Conservation (phyloP, 2,888 invertebrate species). For the Biston stratarius region DNA sequence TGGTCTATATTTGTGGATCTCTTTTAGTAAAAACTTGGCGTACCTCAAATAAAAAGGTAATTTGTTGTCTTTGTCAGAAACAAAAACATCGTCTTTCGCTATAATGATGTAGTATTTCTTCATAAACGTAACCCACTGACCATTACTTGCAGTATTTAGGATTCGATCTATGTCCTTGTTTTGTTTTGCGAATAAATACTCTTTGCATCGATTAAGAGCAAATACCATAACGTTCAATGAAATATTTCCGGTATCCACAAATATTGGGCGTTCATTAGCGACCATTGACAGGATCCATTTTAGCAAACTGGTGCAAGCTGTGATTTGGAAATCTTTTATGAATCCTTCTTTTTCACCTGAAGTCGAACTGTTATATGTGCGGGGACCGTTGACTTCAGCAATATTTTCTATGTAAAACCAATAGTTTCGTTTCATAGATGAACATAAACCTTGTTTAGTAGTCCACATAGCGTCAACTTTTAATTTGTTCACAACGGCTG, state of each 20-base stretch:
- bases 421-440: conserved; percentile 86
- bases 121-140: conserved; percentile 90
- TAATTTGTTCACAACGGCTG: conserved; percentile 71
- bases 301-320: conserved; percentile 91
- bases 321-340: conserved; percentile 91
- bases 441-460: conserved; percentile 80
- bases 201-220: conserved; percentile 90
- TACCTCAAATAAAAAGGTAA: conserved; percentile 70
- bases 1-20: conserved; percentile 86
- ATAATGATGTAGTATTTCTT: conserved; percentile 88
- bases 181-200: conserved; percentile 85
- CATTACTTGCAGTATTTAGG: conserved; percentile 68
- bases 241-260: conserved; percentile 83
- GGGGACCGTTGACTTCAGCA: conserved; percentile 89
- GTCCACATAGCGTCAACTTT: conserved; percentile 74
- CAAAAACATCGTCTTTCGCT: conserved; percentile 84
- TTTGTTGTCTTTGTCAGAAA: conserved; percentile 66
- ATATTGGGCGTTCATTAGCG: conserved; percentile 72
- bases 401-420: conserved; percentile 88
- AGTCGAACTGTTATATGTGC: conserved; percentile 89
- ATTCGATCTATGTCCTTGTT: conserved; percentile 89
- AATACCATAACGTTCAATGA: conserved; percentile 88
- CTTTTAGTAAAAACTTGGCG: conserved; percentile 86
- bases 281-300: conserved; percentile 84
- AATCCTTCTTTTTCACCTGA: conserved; percentile 86